Evolutionary conservation across 2,888 invertebrate genomes (phyloP).

Genomic region (Caenorhabditis imperialis): DNA sequence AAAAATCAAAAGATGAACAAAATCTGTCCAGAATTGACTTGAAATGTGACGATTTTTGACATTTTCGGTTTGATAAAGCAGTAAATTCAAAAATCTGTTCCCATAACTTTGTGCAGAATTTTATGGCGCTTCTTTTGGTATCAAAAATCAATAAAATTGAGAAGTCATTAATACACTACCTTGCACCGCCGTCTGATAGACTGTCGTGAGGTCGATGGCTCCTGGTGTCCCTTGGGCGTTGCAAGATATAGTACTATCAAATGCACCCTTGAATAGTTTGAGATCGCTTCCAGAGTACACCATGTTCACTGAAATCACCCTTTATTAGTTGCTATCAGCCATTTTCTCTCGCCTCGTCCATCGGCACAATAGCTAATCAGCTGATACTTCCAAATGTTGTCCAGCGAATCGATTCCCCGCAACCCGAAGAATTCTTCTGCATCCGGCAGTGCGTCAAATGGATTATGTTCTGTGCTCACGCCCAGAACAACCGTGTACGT

Average conservation of each 20-base stretch:
- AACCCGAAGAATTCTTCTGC: conserved; percentile 3
- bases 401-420: not conserved
- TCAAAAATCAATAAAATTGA: no score
- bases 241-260: not conserved
- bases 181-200: conserved; percentile 25
- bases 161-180: not conserved
- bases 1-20: no score
- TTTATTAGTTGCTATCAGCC: not conserved
- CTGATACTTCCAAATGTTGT: conserved; percentile 46
- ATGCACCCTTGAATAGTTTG: not conserved
- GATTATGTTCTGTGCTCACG: not conserved
- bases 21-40: no score
- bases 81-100: no score
- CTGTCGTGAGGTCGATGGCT: conserved; percentile 19
- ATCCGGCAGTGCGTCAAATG: not conserved
- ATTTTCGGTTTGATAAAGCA: no score
- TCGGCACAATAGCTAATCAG: conserved; percentile 28
- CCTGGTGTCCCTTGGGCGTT: not conserved
- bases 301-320: conserved; percentile 13
- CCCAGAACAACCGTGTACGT: conserved; percentile 40
- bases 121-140: no score
- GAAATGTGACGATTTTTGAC: no score
- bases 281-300: conserved; percentile 38
- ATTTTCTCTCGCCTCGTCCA: conserved; percentile 11
- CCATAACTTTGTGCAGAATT: no score